phyloP scores from a whole-genome alignment of 2,888 invertebrate genomes.

The Drosophila subquinaria region DNA sequence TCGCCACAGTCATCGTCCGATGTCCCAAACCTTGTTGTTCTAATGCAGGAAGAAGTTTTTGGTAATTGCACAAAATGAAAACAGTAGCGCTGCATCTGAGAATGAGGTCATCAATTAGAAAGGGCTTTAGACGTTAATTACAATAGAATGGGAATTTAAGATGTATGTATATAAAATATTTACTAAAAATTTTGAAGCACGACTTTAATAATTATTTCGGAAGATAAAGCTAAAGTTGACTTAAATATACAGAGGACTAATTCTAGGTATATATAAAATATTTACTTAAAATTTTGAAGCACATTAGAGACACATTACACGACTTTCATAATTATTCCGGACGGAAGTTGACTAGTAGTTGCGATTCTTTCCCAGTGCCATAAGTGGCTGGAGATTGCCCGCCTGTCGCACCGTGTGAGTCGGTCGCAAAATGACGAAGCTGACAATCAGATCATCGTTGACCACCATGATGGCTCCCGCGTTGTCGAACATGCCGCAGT shows the following conservation, averaged over 20 bases:
- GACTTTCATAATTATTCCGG: background rate
- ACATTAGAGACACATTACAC: background rate
- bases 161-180: background rate
- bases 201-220: no score
- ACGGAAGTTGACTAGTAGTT: constrained; percentile 37
- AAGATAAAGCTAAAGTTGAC: no score
- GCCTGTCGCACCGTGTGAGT: constrained; percentile 13
- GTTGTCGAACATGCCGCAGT: constrained; percentile 95
- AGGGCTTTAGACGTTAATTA: constrained; percentile 18
- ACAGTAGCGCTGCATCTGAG: constrained; percentile 66
- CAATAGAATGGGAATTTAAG: background rate
- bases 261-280: background rate
- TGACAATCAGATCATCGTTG: constrained; percentile 99
- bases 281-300: background rate
- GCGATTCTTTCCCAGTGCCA: constrained; percentile 46
- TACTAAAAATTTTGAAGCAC: background rate
- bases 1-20: constrained; percentile 41
- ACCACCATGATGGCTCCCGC: constrained; percentile 99
- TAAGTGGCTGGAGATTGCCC: constrained; percentile 5
- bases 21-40: constrained; percentile 53
- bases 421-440: constrained; percentile 97
- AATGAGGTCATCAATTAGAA: constrained; percentile 53
- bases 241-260: no score
- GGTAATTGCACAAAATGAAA: constrained; percentile 67
- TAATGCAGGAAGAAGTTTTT: constrained; percentile 61